These are phyloP conservation scores for Cyclopterus lumpus DNA, from an alignment of 2,797 vertebrate genomes.

Conservation along the genomic window DNA sequence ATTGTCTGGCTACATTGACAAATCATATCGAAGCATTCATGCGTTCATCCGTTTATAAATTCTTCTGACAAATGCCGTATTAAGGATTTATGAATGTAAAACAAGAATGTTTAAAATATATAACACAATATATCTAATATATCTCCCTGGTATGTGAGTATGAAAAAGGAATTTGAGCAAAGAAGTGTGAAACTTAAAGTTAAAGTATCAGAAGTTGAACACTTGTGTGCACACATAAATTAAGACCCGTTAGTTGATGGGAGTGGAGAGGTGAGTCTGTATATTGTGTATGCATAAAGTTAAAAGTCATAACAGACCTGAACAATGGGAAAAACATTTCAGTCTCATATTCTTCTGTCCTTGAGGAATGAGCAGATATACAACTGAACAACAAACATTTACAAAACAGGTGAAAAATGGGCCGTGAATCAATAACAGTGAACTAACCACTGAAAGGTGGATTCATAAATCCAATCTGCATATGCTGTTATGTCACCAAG, in stretches of 20 bases:
- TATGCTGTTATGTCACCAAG: not conserved
- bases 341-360: not conserved
- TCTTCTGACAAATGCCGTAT: not conserved
- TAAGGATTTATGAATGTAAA: not conserved
- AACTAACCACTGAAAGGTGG: not conserved
- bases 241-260: not conserved
- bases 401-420: not conserved
- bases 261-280: not conserved
- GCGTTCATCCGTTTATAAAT: not conserved
- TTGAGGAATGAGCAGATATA: not conserved
- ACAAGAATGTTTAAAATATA: not conserved
- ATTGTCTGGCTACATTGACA: not conserved
- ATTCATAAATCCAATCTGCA: not conserved
- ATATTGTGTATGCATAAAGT: not conserved
- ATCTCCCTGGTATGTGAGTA: too few relatives aligned
- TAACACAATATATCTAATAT: not conserved
- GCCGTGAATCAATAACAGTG: not conserved
- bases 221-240: not conserved
- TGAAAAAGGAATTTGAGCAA: not conserved
- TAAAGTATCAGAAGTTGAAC: not conserved
- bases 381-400: not conserved
- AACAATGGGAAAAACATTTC: not conserved
- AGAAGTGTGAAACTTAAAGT: not conserved
- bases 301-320: not conserved
- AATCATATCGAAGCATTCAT: not conserved